Evolutionary conservation across 1,140 invertebrate genomes (phyloP), one percentile per base, ranked within the genome.

Genomic region (Lanistes nyassanus): DNA sequence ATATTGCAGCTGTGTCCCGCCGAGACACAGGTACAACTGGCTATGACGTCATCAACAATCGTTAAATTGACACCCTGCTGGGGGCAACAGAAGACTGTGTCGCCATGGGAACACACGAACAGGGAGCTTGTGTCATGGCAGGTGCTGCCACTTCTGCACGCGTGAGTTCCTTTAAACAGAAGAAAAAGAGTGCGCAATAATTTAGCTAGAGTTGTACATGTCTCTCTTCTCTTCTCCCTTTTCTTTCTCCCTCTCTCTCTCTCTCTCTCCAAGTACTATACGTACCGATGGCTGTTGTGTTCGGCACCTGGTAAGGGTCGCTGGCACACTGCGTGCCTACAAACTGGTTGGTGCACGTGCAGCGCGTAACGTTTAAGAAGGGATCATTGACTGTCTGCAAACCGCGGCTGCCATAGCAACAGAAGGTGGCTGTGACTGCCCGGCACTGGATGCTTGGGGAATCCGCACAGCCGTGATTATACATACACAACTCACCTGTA

Each of bases 341-440:
- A 9, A 62, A 37, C 7, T 72, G 55, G 47, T 72, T 56, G 19
- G 70, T 42, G 70, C 70, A 72, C 70, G 70, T 72, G 56, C 70
- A 72, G 55, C 70, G 55, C 21, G 70, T 72, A 31, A 72, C 13
- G 31, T 56, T 36, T 19, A 29, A 11, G 3, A 34, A 55, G 34
- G 16, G n/a, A 34, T 72, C 55, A n/a, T 72, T 72, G 31, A 19
- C 31, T 5, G 70, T 72, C 37, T 60, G 55, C 34, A 72, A 2
- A 6, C 70, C 70, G 0, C 70, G 55, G 56, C 70, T 72, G 34
- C 70, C 70, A 42, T 72, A 72, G 70, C 70, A 72, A 60, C 70
- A 72, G 70, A 60, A 72, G 16, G 70, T 72, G 36, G 55, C 70
- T n/a, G n/a, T 34, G n/a, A 31, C 31, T 31, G 36, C 65, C 36